Percentiles rank a stretch among this genome's conserved stretches.
Evolutionary conservation across 2,113 vertebrate genomes (phyloP).

Genomic region (Vireo altiloquus): DNA sequence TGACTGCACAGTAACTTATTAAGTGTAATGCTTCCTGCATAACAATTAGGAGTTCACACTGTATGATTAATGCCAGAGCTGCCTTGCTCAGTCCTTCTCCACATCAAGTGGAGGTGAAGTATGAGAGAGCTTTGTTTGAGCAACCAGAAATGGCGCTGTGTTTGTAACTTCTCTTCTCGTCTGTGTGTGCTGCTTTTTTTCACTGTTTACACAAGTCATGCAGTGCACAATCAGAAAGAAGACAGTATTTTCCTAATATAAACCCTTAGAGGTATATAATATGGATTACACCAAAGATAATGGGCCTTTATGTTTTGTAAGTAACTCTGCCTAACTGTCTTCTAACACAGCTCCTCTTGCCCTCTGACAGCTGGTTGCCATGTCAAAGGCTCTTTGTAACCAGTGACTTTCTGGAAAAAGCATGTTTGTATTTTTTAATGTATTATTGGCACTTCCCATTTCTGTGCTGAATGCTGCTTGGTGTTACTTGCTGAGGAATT

Average conservation of each 20-base stretch:
- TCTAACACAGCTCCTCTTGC: not conserved
- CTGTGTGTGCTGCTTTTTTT: accelerated
- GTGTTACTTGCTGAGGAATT: not conserved
- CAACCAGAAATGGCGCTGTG: not conserved
- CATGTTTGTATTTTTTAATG: not conserved
- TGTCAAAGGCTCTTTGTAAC: accelerated
- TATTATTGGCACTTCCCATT: not conserved
- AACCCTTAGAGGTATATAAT: not conserved
- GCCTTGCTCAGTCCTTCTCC: not conserved
- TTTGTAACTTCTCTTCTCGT: not conserved
- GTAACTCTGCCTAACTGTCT: not conserved
- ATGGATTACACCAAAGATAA: not conserved
- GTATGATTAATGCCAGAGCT: not conserved
- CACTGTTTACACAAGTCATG: accelerated
- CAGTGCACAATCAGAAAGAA: not conserved
- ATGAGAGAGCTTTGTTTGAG: not conserved
- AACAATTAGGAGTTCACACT: not conserved
- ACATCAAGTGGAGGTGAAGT: not conserved
- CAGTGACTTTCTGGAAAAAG: not conserved
- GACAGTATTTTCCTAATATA: not conserved
- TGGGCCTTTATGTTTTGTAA: not conserved
- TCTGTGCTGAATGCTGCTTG: not conserved
- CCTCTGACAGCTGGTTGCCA: not conserved
- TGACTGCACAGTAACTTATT: not conserved
- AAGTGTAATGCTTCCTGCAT: not conserved